Evolutionary conservation across 2,797 vertebrate species (phyloP), one percentile per base, ranked within the genome.

Genomic region (Cyclura pinguis): DNA sequence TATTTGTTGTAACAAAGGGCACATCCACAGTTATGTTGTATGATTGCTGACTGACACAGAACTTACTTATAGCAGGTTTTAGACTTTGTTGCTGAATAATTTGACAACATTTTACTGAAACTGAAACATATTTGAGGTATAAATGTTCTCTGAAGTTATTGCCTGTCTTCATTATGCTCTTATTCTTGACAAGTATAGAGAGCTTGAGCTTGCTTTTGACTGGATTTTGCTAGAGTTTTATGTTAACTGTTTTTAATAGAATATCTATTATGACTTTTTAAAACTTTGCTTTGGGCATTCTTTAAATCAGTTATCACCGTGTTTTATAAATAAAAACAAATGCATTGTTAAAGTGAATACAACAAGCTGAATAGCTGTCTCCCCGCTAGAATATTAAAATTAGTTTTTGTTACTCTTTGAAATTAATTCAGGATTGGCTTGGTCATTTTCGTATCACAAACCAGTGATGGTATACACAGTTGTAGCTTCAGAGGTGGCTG

Each of bases 261-360:
- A 20, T 6, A 27, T 67, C 50, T 80, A 6, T 3, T 67, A 13
- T 69, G 32, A 13, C 16, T 47, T 67, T n/a, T 80, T 50, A 24
- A 35, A 62, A 35, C 52, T 52, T 67, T 42, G 18, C 5, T 74
- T 82, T 74, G 52, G 52, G 18, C 18, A 24, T 83, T 73, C 20
- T 88, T 80, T 42, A 87, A 80, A n/a, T 14, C 67, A 50, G 6
- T 4, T 50, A 52, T 69, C 32, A 27, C 55, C 38, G 18, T 20
- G 4, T 55, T 88, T 76, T 76, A 57, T n/a, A 24, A n/a, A 83
- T 86, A 7, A 80, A 88, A 82, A 73, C 10, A 59, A 88, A 64
- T 84, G 73, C 7, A 73, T 88, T 24, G 29, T 35, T 52, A 35
- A 27, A 84, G 29, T 42, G 29, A 59, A 42, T 38, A 52, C 7